Conservation (phyloP, 2,797 vertebrate species). For the Macroramphosus scolopax region DNA sequence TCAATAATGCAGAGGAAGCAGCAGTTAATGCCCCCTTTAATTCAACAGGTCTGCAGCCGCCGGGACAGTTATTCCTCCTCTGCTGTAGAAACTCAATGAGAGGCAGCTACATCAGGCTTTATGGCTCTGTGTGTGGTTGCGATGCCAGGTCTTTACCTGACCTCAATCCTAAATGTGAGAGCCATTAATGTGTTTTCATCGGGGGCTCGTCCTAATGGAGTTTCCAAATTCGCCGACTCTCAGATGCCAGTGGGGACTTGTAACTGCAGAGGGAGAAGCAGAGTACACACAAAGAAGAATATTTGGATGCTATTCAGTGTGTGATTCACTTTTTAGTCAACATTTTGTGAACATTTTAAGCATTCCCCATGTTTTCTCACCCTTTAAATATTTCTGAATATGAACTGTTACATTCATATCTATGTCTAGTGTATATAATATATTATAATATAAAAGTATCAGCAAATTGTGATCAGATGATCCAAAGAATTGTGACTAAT, state of each 20-base stretch:
- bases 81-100: slow-evolving; percentile 50
- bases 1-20: slow-evolving; percentile 76
- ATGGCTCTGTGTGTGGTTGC: slow-evolving; percentile 57
- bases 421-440: too few species aligned
- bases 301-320: too few species aligned
- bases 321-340: too few species aligned
- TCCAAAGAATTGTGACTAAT: too few species aligned
- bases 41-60: slow-evolving; percentile 74
- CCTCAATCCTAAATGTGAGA: slow-evolving; percentile 52
- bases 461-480: too few species aligned
- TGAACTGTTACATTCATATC: too few species aligned
- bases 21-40: slow-evolving; percentile 74
- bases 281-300: slow-evolving; percentile 40
- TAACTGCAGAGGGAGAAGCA: slow-evolving; percentile 39
- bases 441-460: too few species aligned
- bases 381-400: too few species aligned
- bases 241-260: slow-evolving; percentile 34
- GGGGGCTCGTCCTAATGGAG: slow-evolving; percentile 61
- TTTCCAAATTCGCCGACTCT: slow-evolving; percentile 56
- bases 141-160: slow-evolving; percentile 47
- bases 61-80: slow-evolving; percentile 60
- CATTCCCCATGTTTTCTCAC: too few species aligned
- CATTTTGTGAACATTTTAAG: too few species aligned
- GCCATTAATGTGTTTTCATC: slow-evolving; percentile 71
- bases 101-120: slow-evolving; percentile 67